Evolutionary conservation across 2,797 vertebrate species (phyloP).

Genomic region (Aulostomus chinensis): DNA sequence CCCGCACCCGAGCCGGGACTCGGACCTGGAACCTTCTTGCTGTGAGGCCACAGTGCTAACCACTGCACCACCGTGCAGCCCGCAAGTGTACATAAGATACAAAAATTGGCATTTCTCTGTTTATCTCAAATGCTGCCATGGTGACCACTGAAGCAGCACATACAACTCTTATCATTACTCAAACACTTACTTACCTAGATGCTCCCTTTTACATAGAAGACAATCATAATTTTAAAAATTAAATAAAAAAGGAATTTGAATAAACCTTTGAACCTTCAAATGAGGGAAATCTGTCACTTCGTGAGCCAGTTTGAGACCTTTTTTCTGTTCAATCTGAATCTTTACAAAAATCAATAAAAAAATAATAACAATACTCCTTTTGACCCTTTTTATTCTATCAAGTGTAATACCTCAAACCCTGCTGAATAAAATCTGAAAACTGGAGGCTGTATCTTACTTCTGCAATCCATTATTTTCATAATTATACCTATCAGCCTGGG

Average conservation of each 20-base stretch:
- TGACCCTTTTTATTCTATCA: constrained; percentile 52
- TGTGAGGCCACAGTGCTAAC: too few relatives aligned
- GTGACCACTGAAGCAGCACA: background rate
- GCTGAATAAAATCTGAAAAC: constrained; percentile 54
- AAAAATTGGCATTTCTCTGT: background rate
- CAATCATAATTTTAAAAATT: constrained; percentile 12
- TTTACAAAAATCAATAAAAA: constrained; percentile 35
- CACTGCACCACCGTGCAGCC: too few relatives aligned
- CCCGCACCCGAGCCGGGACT: too few relatives aligned
- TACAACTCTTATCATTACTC: too few relatives aligned
- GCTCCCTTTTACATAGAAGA: constrained; percentile 14
- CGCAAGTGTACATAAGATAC: background rate
- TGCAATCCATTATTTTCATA: constrained; percentile 39
- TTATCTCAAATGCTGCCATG: background rate
- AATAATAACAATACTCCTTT: constrained; percentile 25
- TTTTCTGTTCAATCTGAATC: constrained; percentile 26
- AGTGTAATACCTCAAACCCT: constrained; percentile 36
- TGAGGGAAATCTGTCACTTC: background rate
- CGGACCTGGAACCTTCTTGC: too few relatives aligned
- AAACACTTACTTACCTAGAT: constrained; percentile 11
- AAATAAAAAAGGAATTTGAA: too few relatives aligned
- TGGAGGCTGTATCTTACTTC: constrained; percentile 37
- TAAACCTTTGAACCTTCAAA: too few relatives aligned
- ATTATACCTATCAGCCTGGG: constrained; percentile 52
- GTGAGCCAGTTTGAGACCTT: constrained; percentile 25